These are phyloP conservation scores for Heterohyrax brucei DNA, from an alignment of 2,797 vertebrate species.

Conservation along the genomic window DNA sequence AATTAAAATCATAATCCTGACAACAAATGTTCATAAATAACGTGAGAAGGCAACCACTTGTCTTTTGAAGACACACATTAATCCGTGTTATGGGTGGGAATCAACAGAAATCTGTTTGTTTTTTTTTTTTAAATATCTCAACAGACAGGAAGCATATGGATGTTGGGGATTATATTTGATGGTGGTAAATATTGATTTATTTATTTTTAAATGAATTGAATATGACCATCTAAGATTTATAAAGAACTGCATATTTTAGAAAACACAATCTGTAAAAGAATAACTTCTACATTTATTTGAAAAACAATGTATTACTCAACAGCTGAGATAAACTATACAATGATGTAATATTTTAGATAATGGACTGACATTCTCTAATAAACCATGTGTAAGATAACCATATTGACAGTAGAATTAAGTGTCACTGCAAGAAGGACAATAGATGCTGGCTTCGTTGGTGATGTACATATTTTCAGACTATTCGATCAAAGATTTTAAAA, in stretches of 20 bases:
- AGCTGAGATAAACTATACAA: background rate
- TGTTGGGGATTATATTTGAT: background rate
- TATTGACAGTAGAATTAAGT: background rate
- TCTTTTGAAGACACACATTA: background rate
- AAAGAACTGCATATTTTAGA: background rate
- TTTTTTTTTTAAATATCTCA: background rate
- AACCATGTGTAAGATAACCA: background rate
- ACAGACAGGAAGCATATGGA: background rate
- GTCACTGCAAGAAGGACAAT: background rate
- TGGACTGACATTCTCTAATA: background rate
- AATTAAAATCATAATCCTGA: slow-evolving; percentile 4
- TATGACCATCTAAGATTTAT: background rate
- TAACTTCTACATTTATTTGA: slow-evolving; percentile 9
- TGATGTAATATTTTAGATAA: background rate
- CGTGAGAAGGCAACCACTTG: background rate
- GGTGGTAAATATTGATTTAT: background rate
- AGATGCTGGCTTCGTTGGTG: background rate
- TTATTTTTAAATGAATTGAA: background rate
- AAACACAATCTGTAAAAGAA: background rate
- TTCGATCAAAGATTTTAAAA: background rate
- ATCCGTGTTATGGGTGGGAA: background rate
- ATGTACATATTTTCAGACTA: background rate
- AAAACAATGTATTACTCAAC: slow-evolving; percentile 35
- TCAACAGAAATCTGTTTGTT: too few species aligned
- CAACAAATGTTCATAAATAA: background rate